phyloP scores from a whole-genome alignment of 1,140 invertebrate species.

The Neoseiulus cucumeris region DNA sequence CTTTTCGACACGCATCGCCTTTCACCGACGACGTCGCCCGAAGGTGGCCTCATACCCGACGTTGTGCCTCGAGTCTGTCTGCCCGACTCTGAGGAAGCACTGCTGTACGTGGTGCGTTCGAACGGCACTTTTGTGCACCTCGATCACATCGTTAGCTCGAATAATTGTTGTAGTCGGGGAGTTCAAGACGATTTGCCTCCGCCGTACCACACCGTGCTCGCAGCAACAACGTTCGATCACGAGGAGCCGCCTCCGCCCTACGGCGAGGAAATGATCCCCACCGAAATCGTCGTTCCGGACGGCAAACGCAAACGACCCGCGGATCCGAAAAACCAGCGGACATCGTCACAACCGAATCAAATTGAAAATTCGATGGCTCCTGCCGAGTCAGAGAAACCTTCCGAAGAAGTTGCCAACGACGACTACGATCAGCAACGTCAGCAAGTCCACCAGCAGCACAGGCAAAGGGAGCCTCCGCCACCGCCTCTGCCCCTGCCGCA shows the following conservation, averaged over 20 bases:
- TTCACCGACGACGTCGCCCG: neutral
- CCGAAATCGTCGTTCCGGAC: neutral
- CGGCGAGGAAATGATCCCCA: neutral
- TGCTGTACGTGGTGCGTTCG: conserved; percentile 9
- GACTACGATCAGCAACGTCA: no score
- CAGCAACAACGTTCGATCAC: neutral
- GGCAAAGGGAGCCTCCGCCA: no score
- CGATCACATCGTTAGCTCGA: conserved; percentile 6
- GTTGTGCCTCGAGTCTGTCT: conserved; percentile 2
- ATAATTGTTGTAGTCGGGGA: neutral
- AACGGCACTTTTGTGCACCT: conserved; percentile 6
- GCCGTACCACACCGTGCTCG: conserved; percentile 8
- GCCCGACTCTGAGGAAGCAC: neutral
- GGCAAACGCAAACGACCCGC: neutral
- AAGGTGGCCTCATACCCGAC: neutral
- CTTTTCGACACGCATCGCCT: conserved; percentile 5
- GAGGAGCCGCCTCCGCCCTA: conserved; percentile 1
- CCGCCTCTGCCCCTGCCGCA: no score
- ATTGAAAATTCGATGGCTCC: neutral
- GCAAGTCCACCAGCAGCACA: no score
- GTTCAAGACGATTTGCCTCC: neutral
- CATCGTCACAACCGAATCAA: no score
- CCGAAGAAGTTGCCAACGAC: no score
- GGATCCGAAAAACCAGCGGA: neutral
- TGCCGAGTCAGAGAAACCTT: no score